Evolutionary conservation across 2,888 invertebrate species (phyloP).

Genomic region (Coenonympha arcania): DNA sequence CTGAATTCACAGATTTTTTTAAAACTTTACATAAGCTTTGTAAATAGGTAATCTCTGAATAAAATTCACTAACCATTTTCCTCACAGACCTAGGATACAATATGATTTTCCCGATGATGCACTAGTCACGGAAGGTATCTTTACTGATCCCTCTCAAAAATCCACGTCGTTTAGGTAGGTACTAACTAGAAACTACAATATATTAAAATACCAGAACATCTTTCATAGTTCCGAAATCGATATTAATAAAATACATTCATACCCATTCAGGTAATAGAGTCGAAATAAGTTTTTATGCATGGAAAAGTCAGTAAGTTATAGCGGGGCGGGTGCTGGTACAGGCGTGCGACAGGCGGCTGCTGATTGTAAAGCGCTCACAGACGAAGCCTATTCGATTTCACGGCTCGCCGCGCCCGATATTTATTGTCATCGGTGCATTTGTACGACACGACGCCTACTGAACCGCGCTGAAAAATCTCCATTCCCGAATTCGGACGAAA

Average conservation of each 20-base stretch:
- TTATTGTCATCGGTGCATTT: slow-evolving; percentile 74
- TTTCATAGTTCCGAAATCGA: not conserved
- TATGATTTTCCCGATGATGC: too few species aligned
- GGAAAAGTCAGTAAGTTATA: slow-evolving; percentile 60
- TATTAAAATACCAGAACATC: not conserved
- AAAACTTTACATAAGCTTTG: too few species aligned
- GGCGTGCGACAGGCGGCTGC: slow-evolving; percentile 65
- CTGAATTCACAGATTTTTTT: too few species aligned
- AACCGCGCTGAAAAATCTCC: slow-evolving; percentile 71
- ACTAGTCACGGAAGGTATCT: too few species aligned
- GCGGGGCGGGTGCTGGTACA: slow-evolving; percentile 42
- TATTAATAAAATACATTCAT: slow-evolving; percentile 11
- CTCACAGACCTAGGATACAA: too few species aligned
- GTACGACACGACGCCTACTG: slow-evolving; percentile 71
- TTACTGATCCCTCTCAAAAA: too few species aligned
- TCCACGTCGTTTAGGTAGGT: too few species aligned
- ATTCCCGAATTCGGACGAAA: slow-evolving; percentile 64
- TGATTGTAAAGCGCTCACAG: slow-evolving; percentile 74
- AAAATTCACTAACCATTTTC: too few species aligned
- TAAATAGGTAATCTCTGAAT: too few species aligned
- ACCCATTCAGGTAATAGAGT: slow-evolving; percentile 25
- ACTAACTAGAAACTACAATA: not conserved
- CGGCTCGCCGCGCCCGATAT: slow-evolving; percentile 72
- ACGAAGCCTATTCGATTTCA: slow-evolving; percentile 75
- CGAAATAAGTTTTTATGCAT: slow-evolving; percentile 58